Percentiles rank a stretch among this genome's conserved stretches.
These are phyloP conservation scores for Cottoperca gobio DNA, from an alignment of 2,797 vertebrate genomes.

Conservation along the genomic window DNA sequence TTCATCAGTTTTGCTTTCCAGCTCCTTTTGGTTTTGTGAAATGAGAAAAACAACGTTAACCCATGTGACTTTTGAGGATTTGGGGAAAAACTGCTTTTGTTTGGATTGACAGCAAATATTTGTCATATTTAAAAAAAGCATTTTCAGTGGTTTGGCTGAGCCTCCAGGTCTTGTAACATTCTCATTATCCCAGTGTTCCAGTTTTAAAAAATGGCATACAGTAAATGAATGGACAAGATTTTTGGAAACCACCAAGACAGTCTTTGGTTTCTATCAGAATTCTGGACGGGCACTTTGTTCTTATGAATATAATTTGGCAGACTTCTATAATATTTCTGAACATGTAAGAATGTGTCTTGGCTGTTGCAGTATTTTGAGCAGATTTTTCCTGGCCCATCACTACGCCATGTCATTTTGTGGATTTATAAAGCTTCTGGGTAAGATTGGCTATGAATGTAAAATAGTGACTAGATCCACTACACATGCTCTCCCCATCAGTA, in stretches of 20 bases:
- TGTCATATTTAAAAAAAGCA: constrained; percentile 36
- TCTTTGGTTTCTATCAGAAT: constrained; percentile 50
- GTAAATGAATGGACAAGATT: constrained; percentile 5
- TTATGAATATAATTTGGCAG: constrained; percentile 54
- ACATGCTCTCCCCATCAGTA: constrained; percentile 4
- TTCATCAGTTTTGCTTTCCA: constrained; percentile 44
- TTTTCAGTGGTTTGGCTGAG: constrained; percentile 41
- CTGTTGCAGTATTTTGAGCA: constrained; percentile 41
- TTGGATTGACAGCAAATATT: constrained; percentile 17
- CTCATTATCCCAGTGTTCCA: constrained; percentile 5
- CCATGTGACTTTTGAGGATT: constrained; percentile 23
- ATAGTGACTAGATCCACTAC: constrained; percentile 11
- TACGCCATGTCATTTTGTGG: constrained; percentile 36
- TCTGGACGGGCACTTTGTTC: constrained; percentile 32
- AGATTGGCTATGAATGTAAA: constrained; percentile 26
- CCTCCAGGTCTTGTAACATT: constrained; percentile 1
- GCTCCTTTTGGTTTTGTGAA: constrained; percentile 21
- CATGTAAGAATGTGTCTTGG: constrained; percentile 59
- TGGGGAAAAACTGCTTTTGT: constrained; percentile 6
- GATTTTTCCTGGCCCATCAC: constrained; percentile 56
- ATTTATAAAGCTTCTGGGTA: constrained; percentile 50
- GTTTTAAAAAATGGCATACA: constrained; percentile 4
- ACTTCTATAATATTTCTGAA: constrained; percentile 50
- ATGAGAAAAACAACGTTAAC: constrained; percentile 25
- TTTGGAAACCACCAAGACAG: constrained; percentile 32